Conservation (phyloP, 2,797 vertebrate species). For the Typhlichthys subterraneus region DNA sequence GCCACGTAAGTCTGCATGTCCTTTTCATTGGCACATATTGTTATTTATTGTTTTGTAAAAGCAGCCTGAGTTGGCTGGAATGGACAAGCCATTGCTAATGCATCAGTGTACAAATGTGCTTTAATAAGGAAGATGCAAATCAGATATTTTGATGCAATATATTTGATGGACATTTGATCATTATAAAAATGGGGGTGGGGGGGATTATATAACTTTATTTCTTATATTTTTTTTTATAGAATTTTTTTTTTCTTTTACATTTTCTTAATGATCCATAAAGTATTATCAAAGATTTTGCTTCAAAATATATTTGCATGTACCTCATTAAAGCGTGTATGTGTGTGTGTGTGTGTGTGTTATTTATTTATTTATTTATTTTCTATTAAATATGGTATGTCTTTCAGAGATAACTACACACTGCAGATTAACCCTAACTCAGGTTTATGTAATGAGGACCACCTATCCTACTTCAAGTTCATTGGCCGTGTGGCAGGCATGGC, state of each 20-base stretch:
- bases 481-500: slow-evolving; percentile 98
- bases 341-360: too few relatives aligned
- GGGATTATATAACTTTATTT: too few relatives aligned
- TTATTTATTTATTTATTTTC: neutral
- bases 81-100: too few relatives aligned
- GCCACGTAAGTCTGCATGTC: slow-evolving; percentile 87
- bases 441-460: slow-evolving; percentile 96
- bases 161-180: neutral
- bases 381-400: slow-evolving; percentile 24
- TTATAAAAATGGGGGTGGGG: neutral
- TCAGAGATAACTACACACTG: slow-evolving; percentile 96
- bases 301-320: too few relatives aligned
- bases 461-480: slow-evolving; percentile 98
- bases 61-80: neutral
- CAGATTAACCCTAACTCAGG: slow-evolving; percentile 98
- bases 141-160: too few relatives aligned
- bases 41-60: neutral
- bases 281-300: too few relatives aligned
- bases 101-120: too few relatives aligned
- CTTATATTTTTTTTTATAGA: too few relatives aligned
- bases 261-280: too few relatives aligned
- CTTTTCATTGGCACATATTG: neutral
- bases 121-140: too few relatives aligned
- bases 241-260: too few relatives aligned
- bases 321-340: too few relatives aligned